Base-by-base conservation (phyloP, 2,888 invertebrate genomes). In the Muscina levida region DNA sequence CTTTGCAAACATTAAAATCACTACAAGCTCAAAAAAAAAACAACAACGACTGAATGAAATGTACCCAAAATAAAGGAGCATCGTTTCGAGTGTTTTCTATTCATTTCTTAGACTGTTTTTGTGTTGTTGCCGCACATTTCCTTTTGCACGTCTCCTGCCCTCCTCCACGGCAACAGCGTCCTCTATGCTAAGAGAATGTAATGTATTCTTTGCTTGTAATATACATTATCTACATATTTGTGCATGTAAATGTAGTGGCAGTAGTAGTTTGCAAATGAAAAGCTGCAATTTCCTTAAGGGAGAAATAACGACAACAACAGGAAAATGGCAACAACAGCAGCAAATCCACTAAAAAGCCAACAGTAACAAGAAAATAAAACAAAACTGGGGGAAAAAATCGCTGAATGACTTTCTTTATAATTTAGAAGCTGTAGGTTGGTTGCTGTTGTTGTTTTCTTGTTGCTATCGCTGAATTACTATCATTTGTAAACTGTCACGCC, bases 401-500 rank as follows among this genome's bases (percentile, higher is more conserved):
- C 57, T 70, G 56, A 56, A 51, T 68, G 42, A 42, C 42, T 62
- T 59, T 62, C 1, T 62, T 37, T 59, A n/a, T 59, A 37, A 39
- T 42, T 42, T 10, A 62, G n/a, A n/a, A n/a, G n/a, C n/a, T n/a
- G n/a, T n/a, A n/a, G n/a, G n/a, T n/a, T n/a, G n/a, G n/a, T n/a
- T n/a, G n/a, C n/a, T n/a, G n/a, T n/a, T n/a, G 42, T 37, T 22
- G 11, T 37, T 51, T 68, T 31, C n/a, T 46, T 24, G 4, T 26
- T 15, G 19, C 17, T 22, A 13, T 62, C 53, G 39, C 19, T 15
- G 53, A 62, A 44, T 62, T n/a, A 53, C 51, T 48, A 77, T 81
- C 74, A 81, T 81, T 81, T 81, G 81, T 81, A 68, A 81, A 81
- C 77, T 81, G 81, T 81, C 81, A 81, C 77, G 77, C 77, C 81